Conservation (phyloP, 2,797 vertebrate genomes). For the Staurois parvus region DNA sequence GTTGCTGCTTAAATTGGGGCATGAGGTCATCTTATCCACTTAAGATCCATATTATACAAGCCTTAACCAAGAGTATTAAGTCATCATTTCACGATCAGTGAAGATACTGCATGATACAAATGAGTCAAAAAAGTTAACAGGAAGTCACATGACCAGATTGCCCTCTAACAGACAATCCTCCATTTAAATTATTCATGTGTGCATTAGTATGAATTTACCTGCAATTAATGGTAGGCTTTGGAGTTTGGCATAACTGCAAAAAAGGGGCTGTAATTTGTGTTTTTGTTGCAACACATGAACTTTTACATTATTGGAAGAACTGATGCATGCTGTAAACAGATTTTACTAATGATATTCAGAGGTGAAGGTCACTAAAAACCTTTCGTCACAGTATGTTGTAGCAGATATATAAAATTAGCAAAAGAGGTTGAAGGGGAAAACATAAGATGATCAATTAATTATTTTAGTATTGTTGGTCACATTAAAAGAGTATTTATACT, state of each 20-base stretch:
- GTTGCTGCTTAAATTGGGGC: slow-evolving; percentile 9
- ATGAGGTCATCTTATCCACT: slow-evolving; percentile 33
- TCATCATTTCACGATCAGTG: background rate
- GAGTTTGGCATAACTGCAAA: slow-evolving; percentile 43
- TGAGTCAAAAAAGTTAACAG: slow-evolving; percentile 13
- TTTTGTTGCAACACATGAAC: background rate
- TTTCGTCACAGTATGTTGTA: slow-evolving; percentile 35
- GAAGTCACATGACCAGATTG: slow-evolving; percentile 36
- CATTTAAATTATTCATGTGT: slow-evolving; percentile 46
- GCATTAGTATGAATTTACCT: slow-evolving; percentile 42
- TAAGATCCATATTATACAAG: background rate
- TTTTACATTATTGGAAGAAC: slow-evolving; percentile 18
- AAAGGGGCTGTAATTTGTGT: slow-evolving; percentile 28
- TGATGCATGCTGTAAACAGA: slow-evolving; percentile 22
- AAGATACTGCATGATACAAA: background rate
- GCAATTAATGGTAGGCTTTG: slow-evolving; percentile 17
- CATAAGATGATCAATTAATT: background rate
- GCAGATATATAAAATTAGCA: background rate
- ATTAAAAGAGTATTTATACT: too few relatives aligned
- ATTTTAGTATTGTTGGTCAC: too few relatives aligned
- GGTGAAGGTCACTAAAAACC: slow-evolving; percentile 61
- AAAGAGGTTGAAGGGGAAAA: background rate
- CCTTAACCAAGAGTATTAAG: slow-evolving; percentile 1
- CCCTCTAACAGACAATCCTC: slow-evolving; percentile 22
- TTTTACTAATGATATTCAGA: background rate